Base-by-base conservation (phyloP, 2,888 invertebrate species). In the Ornithoptera alexandrae region DNA sequence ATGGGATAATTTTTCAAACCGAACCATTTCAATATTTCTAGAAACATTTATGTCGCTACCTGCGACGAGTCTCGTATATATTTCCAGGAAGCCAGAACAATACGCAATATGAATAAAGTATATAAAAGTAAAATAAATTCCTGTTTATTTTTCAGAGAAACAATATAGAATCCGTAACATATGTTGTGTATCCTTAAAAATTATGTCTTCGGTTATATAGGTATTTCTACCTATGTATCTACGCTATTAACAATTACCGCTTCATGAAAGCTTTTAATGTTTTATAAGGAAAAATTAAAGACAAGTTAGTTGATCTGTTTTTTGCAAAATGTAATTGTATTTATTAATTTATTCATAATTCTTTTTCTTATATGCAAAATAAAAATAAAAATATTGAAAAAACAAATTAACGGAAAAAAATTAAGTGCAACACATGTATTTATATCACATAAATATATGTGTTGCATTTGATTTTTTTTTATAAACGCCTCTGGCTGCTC, bases 1-100 rank as follows among this genome's bases (percentile, higher is more conserved):
- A 61, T 71, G 61, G 46, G 20, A 61, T 63, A 39, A 42, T 60
- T 62, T 67, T 67, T 67, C 30, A 12, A 60, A 59, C 46, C 58
- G 22, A 58, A 39, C n/a, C 15, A 36, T 67, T 64, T 46, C 56
- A 36, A 65, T 65, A 67, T 22, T 61, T 67, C 67, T 36, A 67
- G 46, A 36, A 39, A 63, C 50, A 24, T 57, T 62, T 65, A 36
- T 24, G 30, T 39, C 30, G 50, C 20, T 67, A 65, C 70, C 67
- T 65, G 67, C 17, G 64, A 50, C n/a, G 39, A n/a, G 39, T 1
- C 36, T 22, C 62, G 56, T n/a, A 50, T 24, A 56, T 20, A 42
- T 24, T 17, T 39, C 22, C 57, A 71, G 64, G 67, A 67, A 67
- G 36, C 42, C 60, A n/a, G 30, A 2, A 46, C 53, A 53, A 58